A percentile compares a stretch with the other conserved stretches of the same genome.
phyloP scores from a whole-genome alignment of 2,113 vertebrate species.

The Callionymus lyra region DNA sequence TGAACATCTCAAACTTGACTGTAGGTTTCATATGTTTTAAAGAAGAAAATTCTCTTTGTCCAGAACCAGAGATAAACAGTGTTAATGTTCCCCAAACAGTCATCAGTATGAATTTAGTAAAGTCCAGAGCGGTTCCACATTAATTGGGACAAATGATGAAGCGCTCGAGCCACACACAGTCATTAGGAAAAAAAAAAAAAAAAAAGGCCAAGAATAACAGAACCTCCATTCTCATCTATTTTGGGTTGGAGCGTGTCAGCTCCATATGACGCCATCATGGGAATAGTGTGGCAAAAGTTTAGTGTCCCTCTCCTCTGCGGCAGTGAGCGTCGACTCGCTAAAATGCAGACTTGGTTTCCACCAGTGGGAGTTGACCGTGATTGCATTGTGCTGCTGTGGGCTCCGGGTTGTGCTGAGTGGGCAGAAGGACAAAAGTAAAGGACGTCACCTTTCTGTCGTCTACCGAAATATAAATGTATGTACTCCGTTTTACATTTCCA shows the following conservation, averaged over 20 bases:
- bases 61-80: too few species aligned
- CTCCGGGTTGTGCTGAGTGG: conserved; percentile 60
- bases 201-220: conserved; percentile 1
- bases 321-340: conserved; percentile 39
- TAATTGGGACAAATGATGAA: conserved; percentile 13
- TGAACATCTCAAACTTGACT: too few species aligned
- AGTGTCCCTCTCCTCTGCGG: conserved; percentile 52
- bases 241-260: conserved; percentile 46
- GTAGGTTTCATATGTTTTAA: too few species aligned
- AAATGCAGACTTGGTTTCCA: conserved; percentile 54
- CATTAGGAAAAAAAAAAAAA: conserved; percentile 30
- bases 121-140: conserved; percentile 8
- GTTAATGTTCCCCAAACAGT: background rate
- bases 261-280: conserved; percentile 37
- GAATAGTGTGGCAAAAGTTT: conserved; percentile 43
- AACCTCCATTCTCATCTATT: conserved; percentile 23
- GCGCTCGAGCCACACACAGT: conserved; percentile 26
- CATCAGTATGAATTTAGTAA: conserved; percentile 16
- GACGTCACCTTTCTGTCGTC: background rate
- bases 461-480: too few species aligned
- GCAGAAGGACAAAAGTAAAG: conserved; percentile 51
- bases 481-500: conserved; percentile 39
- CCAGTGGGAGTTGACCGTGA: conserved; percentile 52
- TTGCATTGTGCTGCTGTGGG: conserved; percentile 54
- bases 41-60: too few species aligned